Evolutionary conservation across 2,113 vertebrate species (phyloP), one percentile per base, ranked within the genome.

Genomic region (Coryphaenoides rupestris): DNA sequence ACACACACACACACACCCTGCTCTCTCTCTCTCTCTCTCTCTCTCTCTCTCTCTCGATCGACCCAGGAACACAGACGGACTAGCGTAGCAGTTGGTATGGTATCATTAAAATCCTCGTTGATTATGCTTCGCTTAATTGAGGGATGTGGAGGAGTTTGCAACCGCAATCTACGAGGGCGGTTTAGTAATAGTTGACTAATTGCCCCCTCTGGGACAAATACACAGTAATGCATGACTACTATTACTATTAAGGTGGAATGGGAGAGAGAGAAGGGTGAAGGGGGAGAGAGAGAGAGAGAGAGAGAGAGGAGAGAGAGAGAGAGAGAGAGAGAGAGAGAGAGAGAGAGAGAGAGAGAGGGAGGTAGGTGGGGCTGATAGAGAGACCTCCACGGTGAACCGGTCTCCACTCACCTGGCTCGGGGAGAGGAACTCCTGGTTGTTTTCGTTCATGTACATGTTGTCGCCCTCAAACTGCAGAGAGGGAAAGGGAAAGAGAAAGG

Each of bases 391-490:
- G n/a, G n/a, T n/a, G n/a, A n/a, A n/a, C 19, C 33, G 63, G 68
- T 59, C 65, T 21, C 16, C 55, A 65, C 45, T 60, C 91, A 99
- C 97, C 94, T 99, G 96, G 84, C 93, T 97, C 73, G 95, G 91
- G 0, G 95, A 92, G 68, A 99, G 94, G 76, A 96, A 96, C 84
- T 99, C 97, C 70, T 96, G 96, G 90, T 93, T 90, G 85, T 93
- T 96, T 86, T 99, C 96, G 70, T 93, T 98, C 96, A 98, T 92
- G 89, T 97, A 99, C 95, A 96, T 95, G 92, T 96, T 98, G 84
- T 99, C 97, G 91, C 95, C 97, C 93, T 98, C 97, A 96, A 98
- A 98, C 97, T 99, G 86, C 58, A 88, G 90, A 78, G 69, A 66
- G 40, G 57, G 59, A 55, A 49, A 56, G 54, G 62, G 60, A 23